These are phyloP conservation scores for Zingel zingel DNA, from an alignment of 2,113 vertebrate species.

Conservation along the genomic window DNA sequence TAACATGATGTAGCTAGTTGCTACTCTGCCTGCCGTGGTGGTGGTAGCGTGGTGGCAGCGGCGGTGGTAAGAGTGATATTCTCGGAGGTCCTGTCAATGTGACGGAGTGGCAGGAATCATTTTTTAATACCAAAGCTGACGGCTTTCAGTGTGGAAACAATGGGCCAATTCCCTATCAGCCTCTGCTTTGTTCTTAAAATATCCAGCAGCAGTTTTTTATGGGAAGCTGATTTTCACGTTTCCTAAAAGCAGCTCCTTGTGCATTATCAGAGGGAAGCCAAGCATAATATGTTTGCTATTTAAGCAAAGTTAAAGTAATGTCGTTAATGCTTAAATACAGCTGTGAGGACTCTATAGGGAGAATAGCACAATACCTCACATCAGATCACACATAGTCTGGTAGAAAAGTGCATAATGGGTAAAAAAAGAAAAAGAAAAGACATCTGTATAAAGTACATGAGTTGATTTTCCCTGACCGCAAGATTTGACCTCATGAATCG, in stretches of 20 bases:
- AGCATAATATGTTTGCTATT: slow-evolving; percentile 45
- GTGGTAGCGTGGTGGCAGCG: not conserved
- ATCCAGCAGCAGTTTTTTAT: slow-evolving; percentile 52
- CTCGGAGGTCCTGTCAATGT: slow-evolving; percentile 61
- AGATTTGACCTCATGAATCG: not conserved
- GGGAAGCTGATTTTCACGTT: slow-evolving; percentile 36
- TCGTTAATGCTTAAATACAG: slow-evolving; percentile 14
- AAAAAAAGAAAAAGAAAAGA: not conserved
- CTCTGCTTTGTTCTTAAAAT: slow-evolving; percentile 59
- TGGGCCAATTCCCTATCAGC: slow-evolving; percentile 59
- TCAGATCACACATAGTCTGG: not conserved
- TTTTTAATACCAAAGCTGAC: slow-evolving; percentile 62
- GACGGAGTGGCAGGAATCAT: slow-evolving; percentile 70
- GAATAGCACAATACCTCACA: not conserved
- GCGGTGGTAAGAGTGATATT: slow-evolving; percentile 14
- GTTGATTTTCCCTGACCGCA: not conserved
- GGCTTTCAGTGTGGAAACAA: slow-evolving; percentile 67
- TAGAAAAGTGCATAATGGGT: not conserved
- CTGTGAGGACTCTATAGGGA: not conserved
- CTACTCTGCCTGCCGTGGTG: slow-evolving; percentile 25
- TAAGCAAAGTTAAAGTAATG: slow-evolving; percentile 11
- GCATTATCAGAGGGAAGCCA: slow-evolving; percentile 29
- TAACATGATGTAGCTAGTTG: slow-evolving; percentile 47
- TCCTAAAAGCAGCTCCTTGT: slow-evolving; percentile 29
- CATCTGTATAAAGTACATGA: not conserved